These are phyloP conservation scores for Botia kubotai DNA, from an alignment of 2,797 vertebrate genomes.

Conservation along the genomic window DNA sequence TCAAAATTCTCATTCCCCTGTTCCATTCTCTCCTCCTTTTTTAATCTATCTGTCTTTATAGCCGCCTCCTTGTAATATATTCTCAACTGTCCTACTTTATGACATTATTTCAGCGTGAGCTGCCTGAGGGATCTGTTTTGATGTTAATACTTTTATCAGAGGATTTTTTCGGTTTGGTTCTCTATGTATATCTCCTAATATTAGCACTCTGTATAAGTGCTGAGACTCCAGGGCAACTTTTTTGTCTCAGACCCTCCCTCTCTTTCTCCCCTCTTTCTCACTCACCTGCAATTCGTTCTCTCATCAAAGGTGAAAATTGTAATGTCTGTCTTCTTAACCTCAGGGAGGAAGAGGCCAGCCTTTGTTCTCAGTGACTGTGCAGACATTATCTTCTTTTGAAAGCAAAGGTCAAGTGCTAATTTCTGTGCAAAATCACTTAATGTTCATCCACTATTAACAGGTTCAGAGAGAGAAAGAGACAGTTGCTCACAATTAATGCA, in stretches of 20 bases:
- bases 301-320: slow-evolving; percentile 58
- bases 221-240: slow-evolving; percentile 9
- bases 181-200: slow-evolving; percentile 31
- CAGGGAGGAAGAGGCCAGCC: slow-evolving; percentile 71
- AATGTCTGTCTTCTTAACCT: slow-evolving; percentile 58
- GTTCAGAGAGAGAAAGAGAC: slow-evolving; percentile 44
- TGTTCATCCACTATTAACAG: slow-evolving; percentile 74
- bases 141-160: slow-evolving; percentile 53
- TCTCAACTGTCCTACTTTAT: slow-evolving; percentile 41
- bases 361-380: slow-evolving; percentile 57
- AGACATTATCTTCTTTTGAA: slow-evolving; percentile 69
- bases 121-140: slow-evolving; percentile 49
- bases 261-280: slow-evolving; percentile 50
- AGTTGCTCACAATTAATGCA: no score
- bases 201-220: slow-evolving; percentile 15
- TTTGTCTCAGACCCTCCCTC: slow-evolving; percentile 11
- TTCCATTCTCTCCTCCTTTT: slow-evolving; percentile 45
- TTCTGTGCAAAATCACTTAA: slow-evolving; percentile 70
- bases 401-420: slow-evolving; percentile 71
- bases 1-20: slow-evolving; percentile 58
- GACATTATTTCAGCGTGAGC: slow-evolving; percentile 39
- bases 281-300: slow-evolving; percentile 18
- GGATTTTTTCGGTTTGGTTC: slow-evolving; percentile 42
- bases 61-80: slow-evolving; percentile 44
- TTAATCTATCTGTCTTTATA: slow-evolving; percentile 45